phyloP scores from a whole-genome alignment of 2,797 vertebrate species.

The Dryobates pubescens region DNA sequence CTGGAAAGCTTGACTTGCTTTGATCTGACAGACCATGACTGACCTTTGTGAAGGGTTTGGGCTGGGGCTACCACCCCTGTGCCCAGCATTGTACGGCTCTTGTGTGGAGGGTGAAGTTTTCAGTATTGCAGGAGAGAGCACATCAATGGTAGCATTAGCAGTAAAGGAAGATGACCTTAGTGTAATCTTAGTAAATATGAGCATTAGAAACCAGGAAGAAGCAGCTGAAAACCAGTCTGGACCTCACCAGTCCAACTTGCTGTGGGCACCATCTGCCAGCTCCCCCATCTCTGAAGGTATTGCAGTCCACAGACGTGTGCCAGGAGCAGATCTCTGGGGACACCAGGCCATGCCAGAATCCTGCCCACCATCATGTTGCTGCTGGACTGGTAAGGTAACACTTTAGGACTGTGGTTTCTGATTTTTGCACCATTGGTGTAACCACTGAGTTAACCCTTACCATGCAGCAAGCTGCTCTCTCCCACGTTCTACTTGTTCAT shows the following conservation, averaged over 20 bases:
- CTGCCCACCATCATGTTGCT: not conserved
- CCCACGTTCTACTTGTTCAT: not conserved
- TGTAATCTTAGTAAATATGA: not conserved
- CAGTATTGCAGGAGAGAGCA: not conserved
- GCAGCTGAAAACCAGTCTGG: not conserved
- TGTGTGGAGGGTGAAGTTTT: not conserved
- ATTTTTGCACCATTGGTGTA: not conserved
- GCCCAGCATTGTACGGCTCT: not conserved
- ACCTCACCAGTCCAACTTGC: not conserved
- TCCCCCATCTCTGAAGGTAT: not conserved
- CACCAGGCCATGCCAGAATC: fast-evolving
- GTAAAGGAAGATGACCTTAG: not conserved
- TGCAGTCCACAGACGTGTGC: fast-evolving
- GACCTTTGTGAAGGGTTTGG: not conserved
- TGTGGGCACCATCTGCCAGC: not conserved
- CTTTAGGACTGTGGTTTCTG: not conserved
- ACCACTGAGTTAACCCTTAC: not conserved
- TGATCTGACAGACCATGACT: fast-evolving
- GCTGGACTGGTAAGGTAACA: not conserved
- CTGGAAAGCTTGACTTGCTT: not conserved
- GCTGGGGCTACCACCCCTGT: not conserved
- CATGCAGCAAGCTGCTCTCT: not conserved
- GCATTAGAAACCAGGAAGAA: not conserved
- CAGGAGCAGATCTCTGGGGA: not conserved
- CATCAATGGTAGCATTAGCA: not conserved